Evolutionary conservation across 2,797 vertebrate species (phyloP).

Genomic region (Manis javanica): DNA sequence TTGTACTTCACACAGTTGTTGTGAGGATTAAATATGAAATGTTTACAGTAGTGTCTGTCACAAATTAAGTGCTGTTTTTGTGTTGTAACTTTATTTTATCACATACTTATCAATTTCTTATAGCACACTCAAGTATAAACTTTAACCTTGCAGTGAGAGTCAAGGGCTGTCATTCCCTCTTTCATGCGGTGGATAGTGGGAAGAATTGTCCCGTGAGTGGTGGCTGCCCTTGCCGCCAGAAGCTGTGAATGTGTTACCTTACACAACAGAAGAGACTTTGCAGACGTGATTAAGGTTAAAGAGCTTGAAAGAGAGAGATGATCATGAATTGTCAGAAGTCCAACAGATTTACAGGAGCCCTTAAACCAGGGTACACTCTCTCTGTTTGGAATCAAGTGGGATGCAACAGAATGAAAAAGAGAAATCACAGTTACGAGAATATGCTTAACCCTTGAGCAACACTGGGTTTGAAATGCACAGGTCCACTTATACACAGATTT

Average conservation of each 20-base stretch:
- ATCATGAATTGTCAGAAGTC: not conserved
- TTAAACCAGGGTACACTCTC: not conserved
- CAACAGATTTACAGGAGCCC: accelerated
- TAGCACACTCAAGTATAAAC: not conserved
- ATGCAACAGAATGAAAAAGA: not conserved
- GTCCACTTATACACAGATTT: too few relatives aligned
- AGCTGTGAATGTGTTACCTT: not conserved
- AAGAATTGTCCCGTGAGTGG: not conserved
- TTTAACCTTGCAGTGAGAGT: not conserved
- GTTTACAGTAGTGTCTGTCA: not conserved
- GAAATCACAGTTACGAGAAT: not conserved
- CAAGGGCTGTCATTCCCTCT: not conserved
- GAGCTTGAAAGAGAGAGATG: not conserved
- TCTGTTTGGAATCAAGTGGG: not conserved
- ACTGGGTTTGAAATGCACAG: too few relatives aligned
- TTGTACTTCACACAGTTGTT: not conserved
- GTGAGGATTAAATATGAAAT: not conserved
- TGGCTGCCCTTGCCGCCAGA: not conserved
- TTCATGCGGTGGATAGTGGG: not conserved
- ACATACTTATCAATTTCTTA: not conserved
- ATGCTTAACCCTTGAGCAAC: too few relatives aligned
- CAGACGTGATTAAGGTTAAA: not conserved
- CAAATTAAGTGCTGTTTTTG: not conserved
- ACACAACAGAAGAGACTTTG: not conserved
- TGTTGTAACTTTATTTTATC: not conserved